Percentiles rank a stretch among this genome's conserved stretches.
Conservation (phyloP, 2,888 invertebrate genomes). For the Ptilodon capucinus region DNA sequence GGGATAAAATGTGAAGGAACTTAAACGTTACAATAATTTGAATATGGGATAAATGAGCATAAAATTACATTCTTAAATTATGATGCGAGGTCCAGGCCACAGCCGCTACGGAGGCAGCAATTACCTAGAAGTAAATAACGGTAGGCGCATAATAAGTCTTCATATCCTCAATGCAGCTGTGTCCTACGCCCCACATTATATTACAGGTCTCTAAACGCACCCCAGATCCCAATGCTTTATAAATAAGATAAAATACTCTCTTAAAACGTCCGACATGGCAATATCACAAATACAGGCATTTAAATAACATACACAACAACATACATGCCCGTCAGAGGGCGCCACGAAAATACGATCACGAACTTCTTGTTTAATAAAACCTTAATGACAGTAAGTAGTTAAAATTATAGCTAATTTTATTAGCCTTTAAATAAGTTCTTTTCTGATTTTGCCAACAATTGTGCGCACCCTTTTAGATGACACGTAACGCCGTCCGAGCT, state of each 20-base stretch:
- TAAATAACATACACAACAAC: conserved; percentile 8
- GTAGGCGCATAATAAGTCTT: neutral
- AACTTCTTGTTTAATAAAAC: neutral
- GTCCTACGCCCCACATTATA: neutral
- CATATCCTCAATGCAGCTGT: neutral
- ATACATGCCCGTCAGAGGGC: neutral
- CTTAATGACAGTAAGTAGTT: too few relatives aligned
- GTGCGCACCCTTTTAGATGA: too few relatives aligned
- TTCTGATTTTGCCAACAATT: too few relatives aligned
- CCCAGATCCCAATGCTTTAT: neutral
- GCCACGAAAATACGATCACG: neutral
- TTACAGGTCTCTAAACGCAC: neutral
- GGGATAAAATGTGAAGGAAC: conserved; percentile 31
- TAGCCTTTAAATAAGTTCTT: too few relatives aligned
- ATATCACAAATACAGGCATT: conserved; percentile 22
- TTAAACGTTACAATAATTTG: conserved; percentile 28
- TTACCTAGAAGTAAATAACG: neutral
- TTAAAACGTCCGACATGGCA: conserved; percentile 2
- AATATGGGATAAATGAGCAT: conserved; percentile 18
- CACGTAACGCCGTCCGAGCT: too few relatives aligned
- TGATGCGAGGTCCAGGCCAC: conserved; percentile 7
- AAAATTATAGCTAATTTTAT: too few relatives aligned
- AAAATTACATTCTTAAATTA: conserved; percentile 4
- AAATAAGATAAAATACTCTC: conserved; percentile 13
- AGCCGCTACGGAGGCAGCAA: neutral